Evolutionary conservation across 2,113 vertebrate species (phyloP).

Genomic region (Odontesthes bonariensis): DNA sequence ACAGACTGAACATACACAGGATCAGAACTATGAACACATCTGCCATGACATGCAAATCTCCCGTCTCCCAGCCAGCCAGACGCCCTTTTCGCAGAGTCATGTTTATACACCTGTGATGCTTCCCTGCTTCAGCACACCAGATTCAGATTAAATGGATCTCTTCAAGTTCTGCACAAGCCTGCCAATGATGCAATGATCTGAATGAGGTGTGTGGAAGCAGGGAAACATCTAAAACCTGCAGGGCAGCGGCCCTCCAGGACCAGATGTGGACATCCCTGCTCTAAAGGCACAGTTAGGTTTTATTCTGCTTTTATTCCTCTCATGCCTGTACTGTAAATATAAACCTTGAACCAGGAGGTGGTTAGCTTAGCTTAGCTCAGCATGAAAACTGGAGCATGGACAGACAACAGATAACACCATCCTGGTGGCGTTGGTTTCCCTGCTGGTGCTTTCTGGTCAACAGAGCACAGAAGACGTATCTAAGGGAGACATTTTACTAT

Average conservation of each 20-base stretch:
- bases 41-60: conserved; percentile 35
- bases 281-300: neutral
- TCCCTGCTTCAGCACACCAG: no score
- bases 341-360: neutral
- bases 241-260: no score
- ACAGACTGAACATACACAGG: neutral
- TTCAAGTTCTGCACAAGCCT: no score
- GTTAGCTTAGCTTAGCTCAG: neutral
- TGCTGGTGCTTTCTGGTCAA: neutral
- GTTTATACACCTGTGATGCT: conserved; percentile 26
- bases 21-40: conserved; percentile 7
- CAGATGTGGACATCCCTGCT: neutral
- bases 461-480: no score
- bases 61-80: conserved; percentile 27
- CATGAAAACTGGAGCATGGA: neutral
- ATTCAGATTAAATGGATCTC: no score
- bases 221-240: neutral
- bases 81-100: conserved; percentile 39
- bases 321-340: neutral
- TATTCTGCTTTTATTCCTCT: conserved; percentile 1
- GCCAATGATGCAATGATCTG: no score
- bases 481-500: no score
- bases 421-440: neutral
- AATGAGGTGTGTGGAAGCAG: no score
- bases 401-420: neutral